Conservation (phyloP, 2,113 vertebrate species). For the Menidia beryllina region DNA sequence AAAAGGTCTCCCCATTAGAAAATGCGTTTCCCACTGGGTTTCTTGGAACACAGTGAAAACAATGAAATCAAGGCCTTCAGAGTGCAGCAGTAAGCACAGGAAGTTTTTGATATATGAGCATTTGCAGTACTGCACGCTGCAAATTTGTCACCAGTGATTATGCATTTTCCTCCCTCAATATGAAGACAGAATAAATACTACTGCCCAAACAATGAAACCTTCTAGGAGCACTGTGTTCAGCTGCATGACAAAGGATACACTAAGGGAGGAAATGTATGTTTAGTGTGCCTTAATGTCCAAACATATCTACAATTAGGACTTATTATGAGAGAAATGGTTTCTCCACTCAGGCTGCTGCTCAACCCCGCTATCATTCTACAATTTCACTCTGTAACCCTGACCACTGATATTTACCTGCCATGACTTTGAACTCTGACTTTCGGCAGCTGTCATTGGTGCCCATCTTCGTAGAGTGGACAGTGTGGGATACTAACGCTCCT, state of each 20-base stretch:
- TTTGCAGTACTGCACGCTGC: not conserved
- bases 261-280: slow-evolving; percentile 13
- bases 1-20: slow-evolving; percentile 54
- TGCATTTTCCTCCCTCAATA: slow-evolving; percentile 11
- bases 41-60: slow-evolving; percentile 16
- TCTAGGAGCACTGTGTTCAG: slow-evolving; percentile 43
- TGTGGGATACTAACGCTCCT: slow-evolving; percentile 27
- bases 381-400: slow-evolving; percentile 34
- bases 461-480: slow-evolving; percentile 31
- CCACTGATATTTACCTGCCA: slow-evolving; percentile 57
- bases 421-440: slow-evolving; percentile 69
- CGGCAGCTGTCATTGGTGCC: slow-evolving; percentile 71
- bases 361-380: slow-evolving; percentile 13
- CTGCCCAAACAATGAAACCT: slow-evolving; percentile 43
- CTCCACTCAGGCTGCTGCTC: slow-evolving; percentile 25
- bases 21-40: slow-evolving; percentile 34
- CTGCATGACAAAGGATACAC: slow-evolving; percentile 45
- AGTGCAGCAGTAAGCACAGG: slow-evolving; percentile 4
- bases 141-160: not conserved
- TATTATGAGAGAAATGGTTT: not conserved
- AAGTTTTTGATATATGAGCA: slow-evolving; percentile 29
- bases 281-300: slow-evolving; percentile 25
- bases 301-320: slow-evolving; percentile 7
- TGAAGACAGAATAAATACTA: slow-evolving; percentile 18
- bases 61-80: slow-evolving; percentile 43